These are phyloP conservation scores for Aspidapion aeneum DNA, from an alignment of 2,888 invertebrate species.

Conservation along the genomic window DNA sequence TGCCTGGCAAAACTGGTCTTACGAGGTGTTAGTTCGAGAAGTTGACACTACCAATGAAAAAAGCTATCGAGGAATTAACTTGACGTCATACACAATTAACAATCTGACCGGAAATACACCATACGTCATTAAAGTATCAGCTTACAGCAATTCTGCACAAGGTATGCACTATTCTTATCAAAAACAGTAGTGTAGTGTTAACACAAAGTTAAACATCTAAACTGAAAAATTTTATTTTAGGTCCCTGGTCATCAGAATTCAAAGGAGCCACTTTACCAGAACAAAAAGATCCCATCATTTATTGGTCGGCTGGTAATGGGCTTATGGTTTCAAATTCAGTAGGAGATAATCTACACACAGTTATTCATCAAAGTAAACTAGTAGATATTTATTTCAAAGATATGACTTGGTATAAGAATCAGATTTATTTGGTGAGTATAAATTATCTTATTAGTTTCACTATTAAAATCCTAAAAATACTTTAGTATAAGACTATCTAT, in stretches of 20 bases:
- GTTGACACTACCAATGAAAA: constrained; percentile 46
- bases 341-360: constrained; percentile 68
- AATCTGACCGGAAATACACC: constrained; percentile 70
- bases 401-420: constrained; percentile 74
- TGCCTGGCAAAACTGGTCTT: constrained; percentile 74
- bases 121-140: constrained; percentile 76
- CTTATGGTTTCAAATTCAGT: constrained; percentile 78
- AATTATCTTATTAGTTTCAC: too few relatives aligned
- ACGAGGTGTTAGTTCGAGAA: constrained; percentile 67
- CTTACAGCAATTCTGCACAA: constrained; percentile 69
- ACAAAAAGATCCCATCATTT: constrained; percentile 58
- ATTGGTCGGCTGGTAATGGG: constrained; percentile 76
- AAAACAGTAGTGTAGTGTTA: too few relatives aligned
- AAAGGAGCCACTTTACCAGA: constrained; percentile 57
- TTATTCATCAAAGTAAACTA: constrained; percentile 61
- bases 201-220: too few relatives aligned
- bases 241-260: constrained; percentile 24
- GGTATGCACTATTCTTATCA: too few relatives aligned
- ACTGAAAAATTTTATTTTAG: too few relatives aligned
- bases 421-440: constrained; percentile 68
- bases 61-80: constrained; percentile 52
- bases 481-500: too few relatives aligned
- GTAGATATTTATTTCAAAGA: constrained; percentile 56
- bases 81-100: constrained; percentile 62
- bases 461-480: too few relatives aligned